Conservation (phyloP, 2,797 vertebrate species). For the Spheniscus humboldti region DNA sequence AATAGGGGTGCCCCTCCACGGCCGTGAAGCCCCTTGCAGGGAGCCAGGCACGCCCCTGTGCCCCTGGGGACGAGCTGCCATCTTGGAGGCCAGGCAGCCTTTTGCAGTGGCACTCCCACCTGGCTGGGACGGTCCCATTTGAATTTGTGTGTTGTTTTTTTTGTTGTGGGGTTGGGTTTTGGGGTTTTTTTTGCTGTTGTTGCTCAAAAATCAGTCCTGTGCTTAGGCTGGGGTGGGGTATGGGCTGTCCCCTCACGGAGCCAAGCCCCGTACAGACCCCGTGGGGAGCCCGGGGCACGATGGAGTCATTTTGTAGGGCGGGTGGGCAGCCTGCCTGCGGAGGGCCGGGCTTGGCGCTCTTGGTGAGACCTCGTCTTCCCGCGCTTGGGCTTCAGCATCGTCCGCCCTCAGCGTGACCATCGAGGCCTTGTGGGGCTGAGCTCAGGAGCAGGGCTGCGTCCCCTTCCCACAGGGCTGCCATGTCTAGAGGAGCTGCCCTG, state of each 20-base stretch:
- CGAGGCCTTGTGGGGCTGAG: accelerated
- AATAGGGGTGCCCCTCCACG: not conserved
- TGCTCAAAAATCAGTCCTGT: not conserved
- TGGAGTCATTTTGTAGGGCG: not conserved
- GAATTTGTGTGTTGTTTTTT: not conserved
- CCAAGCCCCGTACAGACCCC: not conserved
- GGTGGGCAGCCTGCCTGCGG: not conserved
- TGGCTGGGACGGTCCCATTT: not conserved
- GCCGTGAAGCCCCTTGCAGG: not conserved
- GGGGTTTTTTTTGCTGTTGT: not conserved
- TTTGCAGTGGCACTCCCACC: not conserved
- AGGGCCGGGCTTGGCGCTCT: not conserved
- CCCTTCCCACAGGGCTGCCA: accelerated
- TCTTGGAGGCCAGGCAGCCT: not conserved
- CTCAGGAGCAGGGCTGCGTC: accelerated
- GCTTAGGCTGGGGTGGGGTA: not conserved
- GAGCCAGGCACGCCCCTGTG: no score
- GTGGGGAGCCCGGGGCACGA: not conserved
- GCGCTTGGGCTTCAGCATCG: accelerated
- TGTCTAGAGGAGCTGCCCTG: not conserved
- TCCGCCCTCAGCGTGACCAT: accelerated
- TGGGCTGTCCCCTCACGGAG: accelerated
- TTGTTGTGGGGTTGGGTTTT: not conserved
- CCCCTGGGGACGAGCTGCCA: not conserved
- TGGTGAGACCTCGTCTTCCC: not conserved